Conservation (phyloP, 2,113 vertebrate genomes). For the Tauraco erythrolophus region DNA sequence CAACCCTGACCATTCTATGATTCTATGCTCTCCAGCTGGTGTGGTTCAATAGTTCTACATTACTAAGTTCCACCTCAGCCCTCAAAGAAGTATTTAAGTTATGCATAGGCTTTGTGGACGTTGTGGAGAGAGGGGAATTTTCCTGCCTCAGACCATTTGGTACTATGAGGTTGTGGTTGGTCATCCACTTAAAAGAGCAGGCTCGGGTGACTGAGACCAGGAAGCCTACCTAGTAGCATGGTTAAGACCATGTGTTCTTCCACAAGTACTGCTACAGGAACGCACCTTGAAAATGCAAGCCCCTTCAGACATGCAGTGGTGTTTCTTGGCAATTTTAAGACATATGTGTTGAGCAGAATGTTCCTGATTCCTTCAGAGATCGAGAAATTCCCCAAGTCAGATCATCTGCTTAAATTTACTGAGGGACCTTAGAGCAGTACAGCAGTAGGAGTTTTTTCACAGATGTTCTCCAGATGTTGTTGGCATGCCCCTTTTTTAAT, state of each 20-base stretch:
- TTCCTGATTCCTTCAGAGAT: not conserved
- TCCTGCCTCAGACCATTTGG: not conserved
- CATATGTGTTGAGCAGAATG: not conserved
- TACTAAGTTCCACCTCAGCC: not conserved
- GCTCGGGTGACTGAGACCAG: not conserved
- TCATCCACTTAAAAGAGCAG: not conserved
- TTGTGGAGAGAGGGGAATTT: not conserved
- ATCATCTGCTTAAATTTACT: not conserved
- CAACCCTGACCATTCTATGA: too few species aligned
- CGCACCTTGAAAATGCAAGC: not conserved
- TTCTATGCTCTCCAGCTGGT: not conserved
- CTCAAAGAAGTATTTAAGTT: not conserved
- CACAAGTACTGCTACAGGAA: not conserved
- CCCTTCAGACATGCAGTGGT: not conserved
- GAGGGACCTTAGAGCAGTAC: not conserved
- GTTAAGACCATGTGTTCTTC: not conserved
- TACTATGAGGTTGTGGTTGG: not conserved
- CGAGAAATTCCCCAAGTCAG: too few species aligned
- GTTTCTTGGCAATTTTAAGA: not conserved
- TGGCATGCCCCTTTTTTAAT: not conserved
- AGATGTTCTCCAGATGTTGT: not conserved
- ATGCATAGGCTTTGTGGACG: not conserved
- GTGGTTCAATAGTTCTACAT: not conserved
- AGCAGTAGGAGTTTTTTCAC: not conserved
- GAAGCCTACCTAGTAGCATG: not conserved